phyloP scores from a whole-genome alignment of 1,140 invertebrate species.

The Drosophila murphyi region DNA sequence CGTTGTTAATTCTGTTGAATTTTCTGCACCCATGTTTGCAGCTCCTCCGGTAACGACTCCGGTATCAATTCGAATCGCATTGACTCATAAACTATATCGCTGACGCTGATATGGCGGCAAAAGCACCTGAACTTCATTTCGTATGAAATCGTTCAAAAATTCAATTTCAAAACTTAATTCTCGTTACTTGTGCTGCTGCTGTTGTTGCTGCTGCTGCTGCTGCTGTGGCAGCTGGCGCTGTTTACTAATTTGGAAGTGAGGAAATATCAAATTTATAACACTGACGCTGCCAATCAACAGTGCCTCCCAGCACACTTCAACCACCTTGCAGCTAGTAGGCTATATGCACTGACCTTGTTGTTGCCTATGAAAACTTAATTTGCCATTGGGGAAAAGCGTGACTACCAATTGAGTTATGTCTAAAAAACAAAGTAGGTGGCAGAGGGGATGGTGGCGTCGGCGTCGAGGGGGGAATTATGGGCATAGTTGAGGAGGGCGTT shows the following conservation, averaged over 20 bases:
- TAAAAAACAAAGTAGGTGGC: not conserved
- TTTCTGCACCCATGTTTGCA: slow-evolving; percentile 43
- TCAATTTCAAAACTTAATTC: slow-evolving; percentile 59
- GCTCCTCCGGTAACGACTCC: not conserved
- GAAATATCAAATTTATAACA: slow-evolving; percentile 66
- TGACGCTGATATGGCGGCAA: slow-evolving; percentile 46
- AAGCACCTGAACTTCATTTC: slow-evolving; percentile 49
- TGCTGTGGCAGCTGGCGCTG: not conserved
- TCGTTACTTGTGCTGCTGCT: not conserved
- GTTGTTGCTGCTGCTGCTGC: not conserved
- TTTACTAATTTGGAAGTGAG: slow-evolving; percentile 34
- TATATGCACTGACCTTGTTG: slow-evolving; percentile 28
- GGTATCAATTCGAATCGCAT: slow-evolving; percentile 31
- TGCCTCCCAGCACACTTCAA: not conserved
- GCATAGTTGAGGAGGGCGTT: not conserved
- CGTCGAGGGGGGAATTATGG: not conserved
- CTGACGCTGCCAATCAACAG: slow-evolving; percentile 59
- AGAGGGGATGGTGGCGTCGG: not conserved
- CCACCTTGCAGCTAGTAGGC: not conserved
- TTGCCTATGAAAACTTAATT: slow-evolving; percentile 75
- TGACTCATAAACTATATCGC: slow-evolving; percentile 76
- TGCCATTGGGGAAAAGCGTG: slow-evolving; percentile 29
- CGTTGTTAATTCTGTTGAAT: slow-evolving; percentile 66
- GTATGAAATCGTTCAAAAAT: slow-evolving; percentile 70
- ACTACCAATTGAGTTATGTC: slow-evolving; percentile 60